These are phyloP conservation scores for Plusia festucae DNA, from an alignment of 2,888 invertebrate species.

Conservation along the genomic window DNA sequence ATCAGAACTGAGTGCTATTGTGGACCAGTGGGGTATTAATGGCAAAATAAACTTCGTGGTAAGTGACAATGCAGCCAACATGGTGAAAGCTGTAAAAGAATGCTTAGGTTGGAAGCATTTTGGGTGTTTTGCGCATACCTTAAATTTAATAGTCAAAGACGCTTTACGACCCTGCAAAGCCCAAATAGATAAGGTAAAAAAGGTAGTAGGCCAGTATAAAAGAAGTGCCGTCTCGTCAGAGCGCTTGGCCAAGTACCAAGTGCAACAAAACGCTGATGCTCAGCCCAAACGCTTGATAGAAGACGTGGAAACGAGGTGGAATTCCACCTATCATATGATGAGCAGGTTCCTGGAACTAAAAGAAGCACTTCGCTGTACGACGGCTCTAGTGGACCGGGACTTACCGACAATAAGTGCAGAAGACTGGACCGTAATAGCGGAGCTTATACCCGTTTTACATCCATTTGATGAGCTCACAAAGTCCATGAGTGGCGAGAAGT, in stretches of 20 bases:
- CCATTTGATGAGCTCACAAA: conserved; percentile 20
- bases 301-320: conserved; percentile 59
- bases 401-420: conserved; percentile 45
- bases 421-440: conserved; percentile 45
- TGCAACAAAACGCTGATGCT: too few species aligned
- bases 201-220: conserved; percentile 44
- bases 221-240: conserved; percentile 49
- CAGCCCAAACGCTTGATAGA: too few species aligned
- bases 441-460: conserved; percentile 40
- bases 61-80: conserved; percentile 61
- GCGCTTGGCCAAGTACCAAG: conserved; percentile 47
- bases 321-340: conserved; percentile 57
- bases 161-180: conserved; percentile 26
- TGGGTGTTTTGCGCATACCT: conserved; percentile 54
- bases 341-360: conserved; percentile 51
- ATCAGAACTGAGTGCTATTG: conserved; percentile 34
- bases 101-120: conserved; percentile 47
- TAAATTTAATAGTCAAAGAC: conserved; percentile 48
- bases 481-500: too few species aligned
- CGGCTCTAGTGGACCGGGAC: conserved; percentile 32
- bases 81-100: conserved; percentile 52
- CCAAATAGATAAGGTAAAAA: conserved; percentile 47
- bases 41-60: conserved; percentile 58
- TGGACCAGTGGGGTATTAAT: conserved; percentile 32
- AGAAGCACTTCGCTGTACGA: conserved; percentile 43